These are phyloP conservation scores for Neocrepidodera transversa DNA, from an alignment of 2,888 invertebrate species.

Conservation along the genomic window DNA sequence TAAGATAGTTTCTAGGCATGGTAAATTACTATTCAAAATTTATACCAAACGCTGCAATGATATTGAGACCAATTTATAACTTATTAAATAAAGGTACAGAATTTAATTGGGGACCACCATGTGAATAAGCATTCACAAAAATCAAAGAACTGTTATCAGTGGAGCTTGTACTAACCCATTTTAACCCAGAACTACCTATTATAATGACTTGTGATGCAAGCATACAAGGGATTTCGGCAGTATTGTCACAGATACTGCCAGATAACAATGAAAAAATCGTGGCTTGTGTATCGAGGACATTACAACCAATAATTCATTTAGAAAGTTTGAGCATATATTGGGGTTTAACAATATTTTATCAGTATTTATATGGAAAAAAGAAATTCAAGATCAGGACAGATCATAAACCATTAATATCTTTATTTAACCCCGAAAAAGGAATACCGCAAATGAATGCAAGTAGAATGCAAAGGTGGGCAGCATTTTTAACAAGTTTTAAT, in stretches of 20 bases:
- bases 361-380: slow-evolving; percentile 50
- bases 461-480: slow-evolving; percentile 48
- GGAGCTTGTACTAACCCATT: slow-evolving; percentile 28
- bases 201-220: slow-evolving; percentile 24
- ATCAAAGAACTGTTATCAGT: slow-evolving; percentile 23
- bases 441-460: slow-evolving; percentile 49
- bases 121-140: slow-evolving; percentile 26
- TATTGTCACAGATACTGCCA: slow-evolving; percentile 4
- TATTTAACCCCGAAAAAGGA: slow-evolving; percentile 42
- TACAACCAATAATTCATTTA: no score
- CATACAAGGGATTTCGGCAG: slow-evolving; percentile 20
- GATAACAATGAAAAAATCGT: slow-evolving; percentile 18
- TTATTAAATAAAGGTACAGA: no score
- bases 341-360: slow-evolving; percentile 49
- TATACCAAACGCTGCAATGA: no score
- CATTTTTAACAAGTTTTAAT: slow-evolving; percentile 28
- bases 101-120: no score
- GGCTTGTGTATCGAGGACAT: slow-evolving; percentile 24
- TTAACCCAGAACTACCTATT: slow-evolving; percentile 25
- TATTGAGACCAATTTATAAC: no score
- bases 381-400: slow-evolving; percentile 30
- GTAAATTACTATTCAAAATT: no score
- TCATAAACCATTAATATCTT: slow-evolving; percentile 18
- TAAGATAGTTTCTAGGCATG: no score
- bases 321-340: no score